Evolutionary conservation across 64 coral and sea anemone species (phyloP), one percentile per base, ranked within the genome.

Genomic region (Dendronephthya gigantea): DNA sequence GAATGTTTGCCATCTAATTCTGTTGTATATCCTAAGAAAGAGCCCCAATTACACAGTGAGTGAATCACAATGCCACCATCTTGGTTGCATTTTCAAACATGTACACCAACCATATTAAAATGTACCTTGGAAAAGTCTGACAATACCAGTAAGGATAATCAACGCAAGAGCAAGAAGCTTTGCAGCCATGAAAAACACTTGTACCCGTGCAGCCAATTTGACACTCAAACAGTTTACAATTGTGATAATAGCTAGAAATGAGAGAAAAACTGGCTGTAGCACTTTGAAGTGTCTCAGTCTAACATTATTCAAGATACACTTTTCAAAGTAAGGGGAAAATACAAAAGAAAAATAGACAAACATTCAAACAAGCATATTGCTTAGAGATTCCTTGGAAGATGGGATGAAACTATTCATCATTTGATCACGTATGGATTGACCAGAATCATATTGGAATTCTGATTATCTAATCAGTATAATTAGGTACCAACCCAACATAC

Each of bases 141-240:
- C 90, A 19, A 94, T 33, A 23, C 93, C 93, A 87, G 93, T 94
- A 34, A 94, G 49, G 22, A 94, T 90, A 31, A 94, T 39, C 90
- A 94, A 89, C 16, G 33, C 76, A 9, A 94, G 88, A 25, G 93
- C 93, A n/a, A 91, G 9, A 84, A 94, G 82, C 43, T 94, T 94
- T 45, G 72, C 84, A 32, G 29, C 93, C 1, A 90, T 94, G 66
- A 94, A 94, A 10, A 94, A 83, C 36, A 94, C 82, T 75, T 94
- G 93, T 81, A 94, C 89, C 0, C 90, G 87, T 15, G 93, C 88
- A n/a, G 93, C 93, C 84, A 87, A 91, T 72, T 90, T 90, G 39
- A 94, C 92, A 43, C 92, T 94, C 10, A 88, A 85, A 58, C 89
- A 91, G 76, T 94, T 94, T 39, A 94, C 93, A 81, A 91, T 89